Conservation (phyloP, 2,888 invertebrate genomes). For the Deilephila porcellus region DNA sequence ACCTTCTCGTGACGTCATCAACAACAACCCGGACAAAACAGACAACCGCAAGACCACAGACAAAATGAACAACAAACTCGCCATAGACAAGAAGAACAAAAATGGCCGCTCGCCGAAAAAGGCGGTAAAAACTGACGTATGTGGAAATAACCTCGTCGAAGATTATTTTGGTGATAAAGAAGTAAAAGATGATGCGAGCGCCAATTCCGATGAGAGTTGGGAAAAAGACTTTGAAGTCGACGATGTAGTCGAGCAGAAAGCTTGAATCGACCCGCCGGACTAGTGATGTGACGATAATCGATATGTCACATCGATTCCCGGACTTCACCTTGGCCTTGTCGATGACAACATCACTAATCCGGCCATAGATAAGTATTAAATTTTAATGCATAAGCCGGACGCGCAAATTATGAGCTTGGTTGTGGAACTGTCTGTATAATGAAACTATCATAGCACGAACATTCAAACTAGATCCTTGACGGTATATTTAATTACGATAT, state of each 20-base stretch:
- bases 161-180: conserved; percentile 82
- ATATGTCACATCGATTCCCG: conserved; percentile 20
- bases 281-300: conserved; percentile 23
- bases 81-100: conserved; percentile 54
- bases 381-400: conserved; percentile 28
- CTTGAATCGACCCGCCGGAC: conserved; percentile 49
- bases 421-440: conserved; percentile 12
- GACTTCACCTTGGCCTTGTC: conserved; percentile 14
- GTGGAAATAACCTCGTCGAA: conserved; percentile 80
- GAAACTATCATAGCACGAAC: neutral
- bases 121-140: conserved; percentile 69
- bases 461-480: neutral
- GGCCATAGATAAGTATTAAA: conserved; percentile 45
- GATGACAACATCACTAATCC: conserved; percentile 37
- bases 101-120: conserved; percentile 67
- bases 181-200: conserved; percentile 76
- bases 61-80: conserved; percentile 57
- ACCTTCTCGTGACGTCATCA: conserved; percentile 62
- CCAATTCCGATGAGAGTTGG: conserved; percentile 85
- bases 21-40: conserved; percentile 67
- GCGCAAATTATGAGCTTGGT: conserved; percentile 32
- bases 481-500: no score
- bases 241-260: conserved; percentile 64
- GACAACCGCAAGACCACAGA: conserved; percentile 57
- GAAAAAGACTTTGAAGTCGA: conserved; percentile 86